These are phyloP conservation scores for Agelastica alni DNA, from an alignment of 2,888 invertebrate species.

Conservation along the genomic window DNA sequence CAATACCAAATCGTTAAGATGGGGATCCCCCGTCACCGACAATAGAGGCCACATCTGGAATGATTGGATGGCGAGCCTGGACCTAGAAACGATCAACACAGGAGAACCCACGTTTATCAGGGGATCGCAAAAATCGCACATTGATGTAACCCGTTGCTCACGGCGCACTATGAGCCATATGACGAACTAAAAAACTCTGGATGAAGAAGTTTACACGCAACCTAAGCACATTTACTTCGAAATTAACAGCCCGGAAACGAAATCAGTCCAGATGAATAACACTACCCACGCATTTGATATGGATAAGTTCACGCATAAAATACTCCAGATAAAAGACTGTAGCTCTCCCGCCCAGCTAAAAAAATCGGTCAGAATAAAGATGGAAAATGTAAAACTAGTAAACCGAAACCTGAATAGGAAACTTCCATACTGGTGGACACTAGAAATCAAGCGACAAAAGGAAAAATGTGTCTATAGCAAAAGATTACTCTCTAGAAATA, in stretches of 20 bases:
- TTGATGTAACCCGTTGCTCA: slow-evolving; percentile 3
- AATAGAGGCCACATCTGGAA: too few species aligned
- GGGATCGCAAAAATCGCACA: neutral
- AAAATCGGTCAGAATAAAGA: too few species aligned
- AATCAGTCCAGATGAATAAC: slow-evolving; percentile 1
- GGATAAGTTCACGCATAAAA: neutral
- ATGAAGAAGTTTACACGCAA: slow-evolving; percentile 3
- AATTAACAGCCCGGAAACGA: neutral
- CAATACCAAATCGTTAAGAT: slow-evolving; percentile 1
- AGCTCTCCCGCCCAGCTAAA: too few species aligned
- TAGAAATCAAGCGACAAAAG: slow-evolving; percentile 10
- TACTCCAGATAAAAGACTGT: too few species aligned
- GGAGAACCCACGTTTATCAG: slow-evolving; percentile 7
- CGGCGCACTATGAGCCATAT: neutral
- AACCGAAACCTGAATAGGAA: neutral
- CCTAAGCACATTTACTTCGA: slow-evolving; percentile 4
- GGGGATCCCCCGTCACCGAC: slow-evolving; percentile 1
- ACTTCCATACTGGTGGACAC: slow-evolving; percentile 23
- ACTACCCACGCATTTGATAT: neutral
- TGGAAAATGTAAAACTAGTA: too few species aligned
- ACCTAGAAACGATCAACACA: neutral
- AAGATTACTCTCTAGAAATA: neutral
- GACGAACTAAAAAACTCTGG: neutral
- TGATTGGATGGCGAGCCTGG: too few species aligned
- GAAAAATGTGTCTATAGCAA: neutral